Conservation (phyloP, 2,888 invertebrate species). For the Pasiphila rectangulata region DNA sequence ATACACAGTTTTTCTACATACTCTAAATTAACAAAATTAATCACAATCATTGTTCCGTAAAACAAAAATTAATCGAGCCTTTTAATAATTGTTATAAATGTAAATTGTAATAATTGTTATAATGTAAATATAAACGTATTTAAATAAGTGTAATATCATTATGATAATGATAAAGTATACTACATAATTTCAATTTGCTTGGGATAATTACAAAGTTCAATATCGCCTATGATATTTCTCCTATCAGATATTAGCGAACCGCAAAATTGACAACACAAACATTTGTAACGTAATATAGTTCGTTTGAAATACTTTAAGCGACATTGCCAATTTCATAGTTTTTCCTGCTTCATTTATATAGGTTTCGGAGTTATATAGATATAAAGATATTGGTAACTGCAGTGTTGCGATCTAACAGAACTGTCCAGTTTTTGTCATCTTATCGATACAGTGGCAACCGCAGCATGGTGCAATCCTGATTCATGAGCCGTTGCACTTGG, state of each 20-base stretch:
- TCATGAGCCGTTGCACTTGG: slow-evolving; percentile 47
- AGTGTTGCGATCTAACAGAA: slow-evolving; percentile 46
- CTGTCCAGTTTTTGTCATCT: slow-evolving; percentile 43
- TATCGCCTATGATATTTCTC: no score
- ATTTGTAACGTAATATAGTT: slow-evolving; percentile 27
- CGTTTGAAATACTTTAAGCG: slow-evolving; percentile 28
- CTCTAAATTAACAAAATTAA: no score
- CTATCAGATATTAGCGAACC: neutral
- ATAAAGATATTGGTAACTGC: slow-evolving; percentile 50
- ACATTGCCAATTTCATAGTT: slow-evolving; percentile 35
- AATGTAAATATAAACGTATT: no score
- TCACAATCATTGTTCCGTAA: no score
- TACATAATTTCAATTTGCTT: no score
- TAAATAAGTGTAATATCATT: no score
- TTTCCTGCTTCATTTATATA: slow-evolving; percentile 42
- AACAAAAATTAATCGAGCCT: no score
- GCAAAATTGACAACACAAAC: neutral
- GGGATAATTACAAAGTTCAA: no score
- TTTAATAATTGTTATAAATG: no score
- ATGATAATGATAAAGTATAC: no score
- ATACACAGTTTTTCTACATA: no score
- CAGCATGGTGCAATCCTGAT: slow-evolving; percentile 44
- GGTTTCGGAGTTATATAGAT: slow-evolving; percentile 47
- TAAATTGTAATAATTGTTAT: no score
- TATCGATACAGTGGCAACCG: slow-evolving; percentile 51